Evolutionary conservation across 2,113 vertebrate genomes (phyloP).

Genomic region (Pseudorectes ferrugineus): DNA sequence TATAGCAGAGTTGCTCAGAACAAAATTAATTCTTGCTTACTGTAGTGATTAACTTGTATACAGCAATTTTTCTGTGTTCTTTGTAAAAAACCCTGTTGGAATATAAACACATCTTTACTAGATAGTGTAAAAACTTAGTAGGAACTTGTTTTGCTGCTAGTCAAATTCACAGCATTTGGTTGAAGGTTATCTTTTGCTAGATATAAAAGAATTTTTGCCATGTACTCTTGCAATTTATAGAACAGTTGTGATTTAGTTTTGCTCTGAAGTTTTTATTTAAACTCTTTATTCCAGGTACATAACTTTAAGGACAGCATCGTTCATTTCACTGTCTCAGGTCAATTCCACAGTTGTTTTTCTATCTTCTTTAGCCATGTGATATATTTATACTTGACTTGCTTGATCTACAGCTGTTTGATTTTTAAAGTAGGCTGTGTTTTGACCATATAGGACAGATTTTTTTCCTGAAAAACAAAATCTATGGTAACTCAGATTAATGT

Average conservation of each 20-base stretch:
- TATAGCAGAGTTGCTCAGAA: not conserved
- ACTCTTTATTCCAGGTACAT: not conserved
- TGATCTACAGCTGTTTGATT: constrained; percentile 1
- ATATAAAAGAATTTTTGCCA: not conserved
- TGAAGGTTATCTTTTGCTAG: not conserved
- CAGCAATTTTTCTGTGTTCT: not conserved
- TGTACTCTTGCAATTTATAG: not conserved
- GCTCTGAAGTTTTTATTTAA: not conserved
- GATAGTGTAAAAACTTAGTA: not conserved
- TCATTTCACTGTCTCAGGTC: not conserved
- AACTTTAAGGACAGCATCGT: not conserved
- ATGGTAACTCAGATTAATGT: not conserved
- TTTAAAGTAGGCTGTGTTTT: not conserved
- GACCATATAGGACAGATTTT: not conserved
- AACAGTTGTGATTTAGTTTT: not conserved
- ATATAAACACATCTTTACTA: not conserved
- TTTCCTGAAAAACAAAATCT: not conserved
- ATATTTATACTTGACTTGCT: not conserved
- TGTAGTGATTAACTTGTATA: not conserved
- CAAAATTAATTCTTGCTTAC: not conserved
- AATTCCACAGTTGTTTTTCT: not conserved
- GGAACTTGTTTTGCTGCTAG: not conserved
- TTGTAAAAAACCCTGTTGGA: not conserved
- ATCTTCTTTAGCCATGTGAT: not conserved
- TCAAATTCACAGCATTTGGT: not conserved